These are phyloP conservation scores for Herminia tarsipennalis DNA, from an alignment of 2,888 invertebrate genomes.

Conservation along the genomic window DNA sequence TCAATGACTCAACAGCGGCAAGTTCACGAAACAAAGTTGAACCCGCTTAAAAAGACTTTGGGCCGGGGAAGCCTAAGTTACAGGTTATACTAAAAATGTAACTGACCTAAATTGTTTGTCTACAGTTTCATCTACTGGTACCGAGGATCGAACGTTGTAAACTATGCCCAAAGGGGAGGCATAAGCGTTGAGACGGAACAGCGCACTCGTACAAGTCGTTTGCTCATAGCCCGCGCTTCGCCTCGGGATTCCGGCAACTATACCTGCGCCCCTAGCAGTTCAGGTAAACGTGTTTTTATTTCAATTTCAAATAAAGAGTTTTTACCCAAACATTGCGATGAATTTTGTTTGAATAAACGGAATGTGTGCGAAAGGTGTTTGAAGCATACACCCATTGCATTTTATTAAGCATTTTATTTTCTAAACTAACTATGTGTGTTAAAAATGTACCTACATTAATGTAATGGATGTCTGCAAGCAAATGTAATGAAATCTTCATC, in stretches of 20 bases:
- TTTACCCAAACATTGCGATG: no score
- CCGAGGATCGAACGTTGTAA: conserved; percentile 92
- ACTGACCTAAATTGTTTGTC: conserved; percentile 1
- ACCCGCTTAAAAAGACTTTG: no score
- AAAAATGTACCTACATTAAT: no score
- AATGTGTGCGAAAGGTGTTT: no score
- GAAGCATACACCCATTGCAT: no score
- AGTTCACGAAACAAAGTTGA: no score
- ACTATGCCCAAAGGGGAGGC: conserved; percentile 94
- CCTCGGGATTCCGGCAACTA: conserved; percentile 95
- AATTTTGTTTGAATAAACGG: neutral
- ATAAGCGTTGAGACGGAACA: conserved; percentile 95
- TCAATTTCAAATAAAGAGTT: neutral
- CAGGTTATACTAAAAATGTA: neutral
- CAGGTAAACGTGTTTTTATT: conserved; percentile 76
- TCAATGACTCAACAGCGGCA: no score
- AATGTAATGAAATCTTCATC: no score
- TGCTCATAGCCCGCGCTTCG: conserved; percentile 94
- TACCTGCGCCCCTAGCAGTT: conserved; percentile 94
- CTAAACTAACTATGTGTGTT: no score
- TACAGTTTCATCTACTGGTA: conserved; percentile 92
- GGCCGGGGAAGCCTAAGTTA: no score
- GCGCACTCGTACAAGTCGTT: conserved; percentile 93
- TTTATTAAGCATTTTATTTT: no score
- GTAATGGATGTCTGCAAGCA: no score